Evolutionary conservation across 2,113 vertebrate species (phyloP), one percentile per base, ranked within the genome.

Genomic region (western clawed frog (Xenopus tropicalis)): DNA sequence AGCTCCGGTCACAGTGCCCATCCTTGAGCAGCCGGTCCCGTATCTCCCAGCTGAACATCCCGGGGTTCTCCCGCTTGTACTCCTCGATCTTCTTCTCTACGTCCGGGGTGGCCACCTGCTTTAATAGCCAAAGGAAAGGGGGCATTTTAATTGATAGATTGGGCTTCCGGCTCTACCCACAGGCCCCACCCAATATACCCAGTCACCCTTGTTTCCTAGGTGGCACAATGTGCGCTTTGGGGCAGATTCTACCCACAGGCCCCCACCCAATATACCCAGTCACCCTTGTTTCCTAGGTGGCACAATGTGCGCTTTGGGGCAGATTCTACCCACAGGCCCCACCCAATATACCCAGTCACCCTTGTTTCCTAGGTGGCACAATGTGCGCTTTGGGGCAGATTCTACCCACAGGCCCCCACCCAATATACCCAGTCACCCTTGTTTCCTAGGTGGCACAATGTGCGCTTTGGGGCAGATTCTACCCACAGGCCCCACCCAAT

Each of bases 31-130:
- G 92, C 72, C 96, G 89, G 86, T 98, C 97, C 57, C 97, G 92
- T 88, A 98, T 98, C 86, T 99, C 97, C 96, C 97, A 98, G 84
- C 97, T 99, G 88, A 99, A 99, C 97, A 99, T 99, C 7, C 96
- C 97, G 0, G 97, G 93, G 81, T 99, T 99, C 46, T 99, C 97
- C 44, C 97, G 82, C 85, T 99, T 98, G 89, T 98, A 99, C 64
- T 98, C 97, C 85, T 99, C 97, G 37, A 99, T 99, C 83, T 97
- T 93, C 81, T 98, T 98, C 85, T 99, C 97, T 85, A 98, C 96
- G 74, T 99, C 97, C 9, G 97, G 96, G 84, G 96, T 98, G 72
- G 97, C 96, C 78, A 99, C 97, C 94, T 99, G 97, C 97, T 99
- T 93, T 91, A 94, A 87, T 77, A 85, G 80, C 77, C 70, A 80